Evolutionary conservation across 2,888 invertebrate genomes (phyloP).

Genomic region (Abrostola tripartita): DNA sequence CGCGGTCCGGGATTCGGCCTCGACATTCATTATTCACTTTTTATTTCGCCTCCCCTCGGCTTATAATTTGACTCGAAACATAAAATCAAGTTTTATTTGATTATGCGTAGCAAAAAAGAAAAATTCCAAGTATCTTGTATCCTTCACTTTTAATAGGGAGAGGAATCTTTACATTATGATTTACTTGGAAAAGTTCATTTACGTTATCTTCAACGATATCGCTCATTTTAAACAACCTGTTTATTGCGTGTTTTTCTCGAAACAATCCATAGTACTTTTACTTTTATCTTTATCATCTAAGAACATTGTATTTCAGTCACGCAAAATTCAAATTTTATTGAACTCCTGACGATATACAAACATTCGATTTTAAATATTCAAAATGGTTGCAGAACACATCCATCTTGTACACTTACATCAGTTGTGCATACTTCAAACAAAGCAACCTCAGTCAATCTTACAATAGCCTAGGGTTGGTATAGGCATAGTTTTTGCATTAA

Average conservation of each 20-base stretch:
- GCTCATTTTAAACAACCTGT: slow-evolving; percentile 33
- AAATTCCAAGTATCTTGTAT: slow-evolving; percentile 78
- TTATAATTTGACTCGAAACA: slow-evolving; percentile 88
- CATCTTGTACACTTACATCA: slow-evolving; percentile 56
- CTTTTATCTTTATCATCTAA: slow-evolving; percentile 25
- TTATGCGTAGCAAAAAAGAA: slow-evolving; percentile 82
- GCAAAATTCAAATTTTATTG: slow-evolving; percentile 41
- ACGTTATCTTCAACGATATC: slow-evolving; percentile 56
- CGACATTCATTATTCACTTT: slow-evolving; percentile 88
- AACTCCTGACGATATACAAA: slow-evolving; percentile 31
- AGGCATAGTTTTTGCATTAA: slow-evolving; percentile 82
- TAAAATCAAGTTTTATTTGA: slow-evolving; percentile 88
- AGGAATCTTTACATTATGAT: slow-evolving; percentile 72
- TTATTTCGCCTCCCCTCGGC: slow-evolving; percentile 85
- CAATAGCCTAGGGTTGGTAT: slow-evolving; percentile 78
- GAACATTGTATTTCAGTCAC: slow-evolving; percentile 39
- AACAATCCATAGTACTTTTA: slow-evolving; percentile 24
- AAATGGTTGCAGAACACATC: slow-evolving; percentile 56
- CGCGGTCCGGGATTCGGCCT: slow-evolving; percentile 85
- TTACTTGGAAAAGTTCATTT: slow-evolving; percentile 70
- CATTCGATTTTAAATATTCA: slow-evolving; percentile 47
- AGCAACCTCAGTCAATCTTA: slow-evolving; percentile 80
- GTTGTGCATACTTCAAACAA: slow-evolving; percentile 76
- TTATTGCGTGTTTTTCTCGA: slow-evolving; percentile 32
- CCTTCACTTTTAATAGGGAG: slow-evolving; percentile 80